Evolutionary conservation across 1,140 invertebrate species (phyloP), one percentile per base, ranked within the genome.

Genomic region (Chelonus insularis): DNA sequence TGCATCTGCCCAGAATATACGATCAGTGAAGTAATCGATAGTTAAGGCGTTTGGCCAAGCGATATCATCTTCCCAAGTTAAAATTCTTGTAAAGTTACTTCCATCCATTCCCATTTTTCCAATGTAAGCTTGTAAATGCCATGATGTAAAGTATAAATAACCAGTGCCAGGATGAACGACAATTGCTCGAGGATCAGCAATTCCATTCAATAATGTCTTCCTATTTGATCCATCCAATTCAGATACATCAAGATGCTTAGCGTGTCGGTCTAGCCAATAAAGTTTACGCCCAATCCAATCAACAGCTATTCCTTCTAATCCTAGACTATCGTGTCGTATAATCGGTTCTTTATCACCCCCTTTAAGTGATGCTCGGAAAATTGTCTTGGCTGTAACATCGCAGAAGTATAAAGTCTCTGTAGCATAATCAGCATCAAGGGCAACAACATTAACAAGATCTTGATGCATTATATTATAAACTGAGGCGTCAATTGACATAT

Each of bases 81-180:
- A 83, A 63, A 98, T 92, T 52, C 89, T 85, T 0, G 90, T 92
- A 65, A 96, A 91, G 69, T 97, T 96, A 1, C 89, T 89, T 0
- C 97, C 97, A 73, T 99, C 96, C 93, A 99, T 93, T 48, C 95
- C 95, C 78, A 99, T 89, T 78, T 96, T 92, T n/a, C 92, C 97
- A 64, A 99, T 98, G 73, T 95, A 98, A 0, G 97, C 94, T 83
- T 96, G 76, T 4, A 65, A 62, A 76, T 97, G 93, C 95, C 95
- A 98, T 3, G 95, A 96, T 11, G 95, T 94, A 75, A 95, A 98
- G 82, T 96, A 99, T 16, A 99, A 72, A 72, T 96, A 95, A 29
- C 96, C 97, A 60, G 88, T 93, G 9, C 93, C 92, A 5, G 97
- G 97, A 85, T 99, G 95, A 1, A 98, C 93, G 3, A 91, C 94